Conservation (phyloP, 2,797 vertebrate genomes). For the Tokudaia tokunoshimensis region DNA sequence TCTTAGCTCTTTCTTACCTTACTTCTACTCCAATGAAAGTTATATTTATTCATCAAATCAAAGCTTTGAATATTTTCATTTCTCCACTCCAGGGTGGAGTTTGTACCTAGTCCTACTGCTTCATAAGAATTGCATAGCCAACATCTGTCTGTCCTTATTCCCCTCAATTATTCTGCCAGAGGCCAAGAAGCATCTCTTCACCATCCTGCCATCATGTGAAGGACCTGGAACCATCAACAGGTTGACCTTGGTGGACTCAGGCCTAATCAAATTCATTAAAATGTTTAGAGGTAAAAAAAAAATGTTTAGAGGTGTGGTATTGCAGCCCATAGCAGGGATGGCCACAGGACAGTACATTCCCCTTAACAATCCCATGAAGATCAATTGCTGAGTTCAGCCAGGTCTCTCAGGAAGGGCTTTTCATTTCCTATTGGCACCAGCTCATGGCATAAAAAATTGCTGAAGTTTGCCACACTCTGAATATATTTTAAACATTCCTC, state of each 20-base stretch:
- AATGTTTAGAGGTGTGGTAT: not conserved
- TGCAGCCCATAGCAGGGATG: not conserved
- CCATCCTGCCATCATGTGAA: not conserved
- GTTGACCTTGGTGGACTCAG: too few relatives aligned
- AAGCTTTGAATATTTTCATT: constrained; percentile 40
- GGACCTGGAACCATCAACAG: not conserved
- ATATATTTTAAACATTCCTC: constrained; percentile 32
- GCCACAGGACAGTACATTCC: not conserved
- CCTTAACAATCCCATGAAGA: not conserved
- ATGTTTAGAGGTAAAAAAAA: not conserved
- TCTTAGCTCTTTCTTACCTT: not conserved
- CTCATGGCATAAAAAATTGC: constrained; percentile 24
- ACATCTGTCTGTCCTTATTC: not conserved
- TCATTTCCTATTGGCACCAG: constrained; percentile 29
- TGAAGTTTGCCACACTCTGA: constrained; percentile 41
- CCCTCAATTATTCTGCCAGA: not conserved
- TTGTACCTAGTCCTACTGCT: not conserved
- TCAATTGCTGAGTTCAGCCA: constrained; percentile 36
- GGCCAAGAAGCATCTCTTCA: not conserved
- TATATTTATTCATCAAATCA: not conserved
- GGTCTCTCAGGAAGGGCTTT: constrained; percentile 33
- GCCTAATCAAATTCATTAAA: not conserved
- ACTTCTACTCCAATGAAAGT: not conserved
- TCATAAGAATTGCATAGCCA: not conserved
- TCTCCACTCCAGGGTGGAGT: not conserved